Evolutionary conservation across 1,140 invertebrate genomes (phyloP).

Genomic region (Aphis craccivora): DNA sequence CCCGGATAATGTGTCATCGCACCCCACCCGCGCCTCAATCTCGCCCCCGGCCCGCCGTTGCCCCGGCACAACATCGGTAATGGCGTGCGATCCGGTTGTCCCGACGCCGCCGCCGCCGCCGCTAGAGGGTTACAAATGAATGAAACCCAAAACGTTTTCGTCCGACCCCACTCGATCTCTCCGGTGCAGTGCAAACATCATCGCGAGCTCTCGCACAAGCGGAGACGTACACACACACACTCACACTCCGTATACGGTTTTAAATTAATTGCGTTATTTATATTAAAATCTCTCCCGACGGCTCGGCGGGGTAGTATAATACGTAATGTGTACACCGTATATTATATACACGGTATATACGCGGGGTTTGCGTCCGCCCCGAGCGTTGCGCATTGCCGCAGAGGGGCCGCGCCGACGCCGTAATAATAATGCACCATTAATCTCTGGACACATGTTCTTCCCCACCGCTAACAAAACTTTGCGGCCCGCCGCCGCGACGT

Average conservation of each 20-base stretch:
- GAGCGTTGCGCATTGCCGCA: not conserved
- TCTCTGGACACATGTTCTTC: constrained; percentile 57
- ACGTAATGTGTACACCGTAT: not conserved
- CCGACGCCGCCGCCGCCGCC: not conserved
- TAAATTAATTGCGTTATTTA: constrained; percentile 18
- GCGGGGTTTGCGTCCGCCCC: not conserved
- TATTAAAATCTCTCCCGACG: constrained; percentile 3
- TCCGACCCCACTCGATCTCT: constrained; percentile 22
- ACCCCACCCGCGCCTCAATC: not conserved
- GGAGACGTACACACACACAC: not conserved
- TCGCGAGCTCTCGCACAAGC: not conserved
- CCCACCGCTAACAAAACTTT: constrained; percentile 54
- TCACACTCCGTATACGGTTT: not conserved
- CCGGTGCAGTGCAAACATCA: constrained; percentile 44
- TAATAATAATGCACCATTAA: constrained; percentile 56
- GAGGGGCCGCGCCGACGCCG: constrained; percentile 22
- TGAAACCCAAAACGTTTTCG: constrained; percentile 39
- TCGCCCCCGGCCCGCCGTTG: not conserved
- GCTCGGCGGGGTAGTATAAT: not conserved
- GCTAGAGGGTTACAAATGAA: constrained; percentile 34
- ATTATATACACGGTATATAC: not conserved
- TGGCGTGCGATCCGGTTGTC: not conserved
- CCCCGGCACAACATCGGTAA: not conserved
- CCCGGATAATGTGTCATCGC: constrained; percentile 30
- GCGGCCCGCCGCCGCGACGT: not conserved